Conservation (phyloP, 1,140 invertebrate species). For the Bombus superbus region DNA sequence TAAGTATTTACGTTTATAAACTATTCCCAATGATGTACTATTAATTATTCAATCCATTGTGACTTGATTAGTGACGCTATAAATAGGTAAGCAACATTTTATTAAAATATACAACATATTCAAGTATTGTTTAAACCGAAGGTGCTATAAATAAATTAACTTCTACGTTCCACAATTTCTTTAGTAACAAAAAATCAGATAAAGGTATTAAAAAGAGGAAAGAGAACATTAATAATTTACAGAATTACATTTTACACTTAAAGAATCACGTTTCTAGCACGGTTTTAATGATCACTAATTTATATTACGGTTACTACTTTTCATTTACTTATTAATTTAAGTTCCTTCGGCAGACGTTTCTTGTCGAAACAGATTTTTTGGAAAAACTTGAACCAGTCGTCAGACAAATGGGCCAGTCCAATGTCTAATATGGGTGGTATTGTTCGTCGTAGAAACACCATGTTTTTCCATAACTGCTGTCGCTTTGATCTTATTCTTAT, state of each 20-base stretch:
- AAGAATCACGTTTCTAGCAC: neutral
- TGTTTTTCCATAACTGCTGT: constrained; percentile 78
- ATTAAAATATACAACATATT: constrained; percentile 43
- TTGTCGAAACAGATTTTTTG: constrained; percentile 33
- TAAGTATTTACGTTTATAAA: neutral
- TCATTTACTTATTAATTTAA: neutral
- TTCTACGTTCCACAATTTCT: constrained; percentile 1
- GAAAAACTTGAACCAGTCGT: constrained; percentile 68
- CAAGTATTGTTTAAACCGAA: neutral
- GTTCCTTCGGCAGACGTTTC: neutral
- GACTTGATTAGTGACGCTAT: neutral
- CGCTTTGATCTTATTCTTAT: constrained; percentile 81
- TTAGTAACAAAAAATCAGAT: constrained; percentile 4
- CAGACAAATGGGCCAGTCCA: constrained; percentile 84
- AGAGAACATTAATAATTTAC: constrained; percentile 39
- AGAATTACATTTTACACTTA: constrained; percentile 6
- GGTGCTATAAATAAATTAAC: constrained; percentile 47
- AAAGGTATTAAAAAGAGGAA: constrained; percentile 11
- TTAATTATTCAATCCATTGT: constrained; percentile 4
- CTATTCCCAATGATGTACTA: neutral
- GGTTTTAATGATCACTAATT: neutral
- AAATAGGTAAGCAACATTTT: constrained; percentile 46
- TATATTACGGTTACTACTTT: neutral
- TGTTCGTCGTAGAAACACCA: constrained; percentile 64
- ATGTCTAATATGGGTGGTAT: constrained; percentile 74